Conservation (phyloP, 1,140 invertebrate genomes). For the Apolygus lucorum region DNA sequence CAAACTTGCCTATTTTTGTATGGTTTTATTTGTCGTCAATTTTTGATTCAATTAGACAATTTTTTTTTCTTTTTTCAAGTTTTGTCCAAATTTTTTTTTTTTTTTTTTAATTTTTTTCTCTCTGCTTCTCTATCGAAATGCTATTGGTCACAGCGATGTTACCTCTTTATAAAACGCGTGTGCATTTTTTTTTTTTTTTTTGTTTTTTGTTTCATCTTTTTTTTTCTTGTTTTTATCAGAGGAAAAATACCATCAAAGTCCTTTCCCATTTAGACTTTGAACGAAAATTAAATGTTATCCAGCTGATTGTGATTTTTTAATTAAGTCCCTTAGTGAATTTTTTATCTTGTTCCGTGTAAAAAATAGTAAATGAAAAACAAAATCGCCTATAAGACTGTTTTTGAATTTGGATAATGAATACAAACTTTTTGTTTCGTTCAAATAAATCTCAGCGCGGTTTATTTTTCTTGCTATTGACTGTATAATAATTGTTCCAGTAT, state of each 20-base stretch:
- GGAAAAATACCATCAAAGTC: constrained; percentile 6
- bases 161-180: not conserved
- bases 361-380: not conserved
- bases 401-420: not conserved
- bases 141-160: not conserved
- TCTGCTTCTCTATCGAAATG: not conserved
- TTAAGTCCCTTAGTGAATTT: constrained; percentile 8
- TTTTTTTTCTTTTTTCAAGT: not conserved
- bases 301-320: constrained; percentile 15
- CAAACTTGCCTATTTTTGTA: no score
- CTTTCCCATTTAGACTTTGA: constrained; percentile 7
- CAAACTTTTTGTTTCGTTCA: not conserved
- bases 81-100: not conserved
- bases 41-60: not conserved
- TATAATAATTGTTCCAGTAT: constrained; percentile 4
- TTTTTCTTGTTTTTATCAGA: not conserved
- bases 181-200: constrained; percentile 9
- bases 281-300: constrained; percentile 10
- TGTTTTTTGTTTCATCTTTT: not conserved
- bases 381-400: constrained; percentile 14
- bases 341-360: constrained; percentile 3
- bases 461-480: not conserved
- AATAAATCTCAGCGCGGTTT: not conserved
- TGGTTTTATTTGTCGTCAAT: not conserved
- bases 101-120: not conserved